These are phyloP conservation scores for Tetramorium simillimum DNA, from an alignment of 1,140 invertebrate genomes.

Conservation along the genomic window DNA sequence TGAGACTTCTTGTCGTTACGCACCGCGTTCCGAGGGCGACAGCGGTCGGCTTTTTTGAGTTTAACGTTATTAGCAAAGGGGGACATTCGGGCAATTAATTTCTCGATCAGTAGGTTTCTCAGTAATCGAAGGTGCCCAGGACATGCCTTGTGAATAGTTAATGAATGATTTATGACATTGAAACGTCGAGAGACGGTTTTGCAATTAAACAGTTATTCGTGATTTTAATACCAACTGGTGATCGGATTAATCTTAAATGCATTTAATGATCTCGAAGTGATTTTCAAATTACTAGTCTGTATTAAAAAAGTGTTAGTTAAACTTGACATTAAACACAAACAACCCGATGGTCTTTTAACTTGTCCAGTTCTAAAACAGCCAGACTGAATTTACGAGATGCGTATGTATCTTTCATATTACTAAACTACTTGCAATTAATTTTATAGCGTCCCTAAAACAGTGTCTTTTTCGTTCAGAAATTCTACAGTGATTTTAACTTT, in stretches of 20 bases:
- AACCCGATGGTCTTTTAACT: not conserved
- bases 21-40: not conserved
- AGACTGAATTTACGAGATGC: not conserved
- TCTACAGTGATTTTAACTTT: not conserved
- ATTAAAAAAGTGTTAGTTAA: slow-evolving; percentile 11
- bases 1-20: not conserved
- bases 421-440: slow-evolving; percentile 5
- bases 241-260: slow-evolving; percentile 27
- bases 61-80: not conserved
- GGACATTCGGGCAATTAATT: slow-evolving; percentile 3
- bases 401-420: not conserved
- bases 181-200: slow-evolving; percentile 3
- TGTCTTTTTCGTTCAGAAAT: not conserved
- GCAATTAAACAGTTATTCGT: slow-evolving; percentile 16
- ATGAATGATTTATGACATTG: slow-evolving; percentile 25
- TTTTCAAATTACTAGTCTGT: not conserved
- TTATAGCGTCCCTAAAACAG: not conserved
- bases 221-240: slow-evolving; percentile 13
- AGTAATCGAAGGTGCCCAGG: not conserved
- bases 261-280: not conserved
- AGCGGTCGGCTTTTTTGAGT: not conserved
- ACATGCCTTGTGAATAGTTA: not conserved
- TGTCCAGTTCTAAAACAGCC: not conserved
- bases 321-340: slow-evolving; percentile 18
- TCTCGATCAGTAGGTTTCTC: not conserved